Evolutionary conservation across 2,113 vertebrate species (phyloP).

Genomic region (Cnemophilus loriae): DNA sequence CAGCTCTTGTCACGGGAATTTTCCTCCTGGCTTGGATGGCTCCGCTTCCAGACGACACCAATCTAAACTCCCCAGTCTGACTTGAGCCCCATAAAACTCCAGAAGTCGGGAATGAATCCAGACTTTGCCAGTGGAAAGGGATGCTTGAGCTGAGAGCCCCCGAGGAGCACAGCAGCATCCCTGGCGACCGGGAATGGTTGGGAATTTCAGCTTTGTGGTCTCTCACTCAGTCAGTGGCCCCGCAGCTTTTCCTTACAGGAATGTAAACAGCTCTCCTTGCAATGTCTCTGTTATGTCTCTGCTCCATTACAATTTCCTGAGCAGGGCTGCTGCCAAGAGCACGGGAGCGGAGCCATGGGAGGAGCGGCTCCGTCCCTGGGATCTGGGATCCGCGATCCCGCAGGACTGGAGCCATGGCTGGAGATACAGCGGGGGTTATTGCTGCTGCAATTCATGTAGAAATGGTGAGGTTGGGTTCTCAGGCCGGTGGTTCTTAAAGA

Average conservation of each 20-base stretch:
- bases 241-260: slow-evolving; percentile 60
- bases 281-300: slow-evolving; percentile 77
- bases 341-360: not conserved
- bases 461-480: not conserved
- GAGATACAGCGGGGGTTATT: accelerated
- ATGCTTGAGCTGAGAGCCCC: not conserved
- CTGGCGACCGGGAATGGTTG: accelerated
- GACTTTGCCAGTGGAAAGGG: not conserved
- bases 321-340: slow-evolving; percentile 52
- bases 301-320: slow-evolving; percentile 69
- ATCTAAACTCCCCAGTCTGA: not conserved
- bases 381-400: not conserved
- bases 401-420: not conserved
- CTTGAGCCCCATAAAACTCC: not conserved
- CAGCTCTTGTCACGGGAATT: not conserved
- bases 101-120: not conserved
- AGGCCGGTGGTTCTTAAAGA: not conserved
- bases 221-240: not conserved
- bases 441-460: not conserved
- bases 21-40: not conserved
- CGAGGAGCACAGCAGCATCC: not conserved
- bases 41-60: not conserved
- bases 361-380: not conserved
- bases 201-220: not conserved
- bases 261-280: slow-evolving; percentile 75